phyloP scores from a whole-genome alignment of 2,888 invertebrate genomes.

The Drosophila tanythrix region DNA sequence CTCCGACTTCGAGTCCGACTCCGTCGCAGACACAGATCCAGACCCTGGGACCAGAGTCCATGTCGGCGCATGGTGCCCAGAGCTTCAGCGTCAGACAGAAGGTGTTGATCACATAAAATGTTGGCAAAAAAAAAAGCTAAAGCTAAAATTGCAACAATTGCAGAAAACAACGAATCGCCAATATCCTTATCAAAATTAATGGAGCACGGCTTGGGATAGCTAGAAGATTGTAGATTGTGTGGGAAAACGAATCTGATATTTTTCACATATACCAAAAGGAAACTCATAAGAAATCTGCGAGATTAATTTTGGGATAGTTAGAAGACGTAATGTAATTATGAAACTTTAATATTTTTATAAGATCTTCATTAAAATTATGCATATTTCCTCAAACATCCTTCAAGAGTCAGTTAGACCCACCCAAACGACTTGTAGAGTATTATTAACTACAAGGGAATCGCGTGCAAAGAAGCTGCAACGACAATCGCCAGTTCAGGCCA shows the following conservation, averaged over 20 bases:
- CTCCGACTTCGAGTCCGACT: constrained; percentile 55
- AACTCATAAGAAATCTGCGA: not conserved
- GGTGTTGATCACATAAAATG: constrained; percentile 73
- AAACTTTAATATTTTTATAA: not conserved
- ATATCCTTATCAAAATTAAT: not conserved
- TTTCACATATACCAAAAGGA: not conserved
- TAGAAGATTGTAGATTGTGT: not conserved
- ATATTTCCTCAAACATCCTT: not conserved
- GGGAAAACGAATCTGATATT: not conserved
- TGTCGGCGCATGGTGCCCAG: constrained; percentile 21
- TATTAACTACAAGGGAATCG: constrained; percentile 44
- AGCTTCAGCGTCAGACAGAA: constrained; percentile 52
- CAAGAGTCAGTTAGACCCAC: not conserved
- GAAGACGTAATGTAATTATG: not conserved
- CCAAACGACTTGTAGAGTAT: constrained; percentile 25
- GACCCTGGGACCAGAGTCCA: constrained; percentile 39
- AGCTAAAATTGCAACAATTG: not conserved
- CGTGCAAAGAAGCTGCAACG: constrained; percentile 58
- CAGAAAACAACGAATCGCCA: constrained; percentile 20
- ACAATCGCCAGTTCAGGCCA: constrained; percentile 65
- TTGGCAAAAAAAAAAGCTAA: constrained; percentile 23
- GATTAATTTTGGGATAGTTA: rapidly evolving
- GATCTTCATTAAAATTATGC: not conserved
- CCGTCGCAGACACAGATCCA: constrained; percentile 22
- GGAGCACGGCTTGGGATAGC: not conserved